Base-by-base conservation (phyloP, 2,113 vertebrate species). In the Vidua chalybeata region DNA sequence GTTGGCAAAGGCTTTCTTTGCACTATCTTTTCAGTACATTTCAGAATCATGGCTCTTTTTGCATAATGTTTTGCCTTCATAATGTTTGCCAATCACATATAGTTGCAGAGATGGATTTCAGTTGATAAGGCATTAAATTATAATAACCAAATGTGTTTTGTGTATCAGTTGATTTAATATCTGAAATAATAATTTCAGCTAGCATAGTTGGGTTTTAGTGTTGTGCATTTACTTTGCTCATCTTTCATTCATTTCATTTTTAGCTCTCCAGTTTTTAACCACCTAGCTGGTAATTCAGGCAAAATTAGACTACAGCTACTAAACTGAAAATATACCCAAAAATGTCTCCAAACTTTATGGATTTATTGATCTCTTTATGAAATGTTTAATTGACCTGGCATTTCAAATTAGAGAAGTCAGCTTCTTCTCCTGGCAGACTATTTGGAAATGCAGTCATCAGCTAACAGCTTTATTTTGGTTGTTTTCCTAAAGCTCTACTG, bases 341-440 rank as follows among this genome's bases (percentile, higher is more conserved):
- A 90, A 78, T 84, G 46, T 68, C 46, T 88, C 61, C 35, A 58
- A 75, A 61, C 22, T 55, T 83, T 48, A 48, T 81, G 31, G 54
- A 46, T 91, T 85, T 93, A 85, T 93, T 71, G 80, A 64, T 95
- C 10, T 12, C 31, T 59, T 92, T 81, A 49, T 72, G 68, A 94
- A 94, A 78, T n/a, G 45, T 73, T 80, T 83, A 84, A 73, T 85
- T 83, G 51, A 76, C 58, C 75, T 77, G 48, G 37, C 59, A 90
- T 86, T 96, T 94, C 64, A 78, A 63, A 59, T 81, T 86, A 78
- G 35, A 86, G 15, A 43, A 59, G 22, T 75, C 68, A 71, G 35
- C 43, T 83, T 15, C 67, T 74, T 87, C 61, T 76, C 11, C 27
- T 84, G 48, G 45, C 48, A 63, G 18, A 45, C 10, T 74, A 8